phyloP scores from a whole-genome alignment of 2,113 vertebrate genomes.

The Callionymus lyra region DNA sequence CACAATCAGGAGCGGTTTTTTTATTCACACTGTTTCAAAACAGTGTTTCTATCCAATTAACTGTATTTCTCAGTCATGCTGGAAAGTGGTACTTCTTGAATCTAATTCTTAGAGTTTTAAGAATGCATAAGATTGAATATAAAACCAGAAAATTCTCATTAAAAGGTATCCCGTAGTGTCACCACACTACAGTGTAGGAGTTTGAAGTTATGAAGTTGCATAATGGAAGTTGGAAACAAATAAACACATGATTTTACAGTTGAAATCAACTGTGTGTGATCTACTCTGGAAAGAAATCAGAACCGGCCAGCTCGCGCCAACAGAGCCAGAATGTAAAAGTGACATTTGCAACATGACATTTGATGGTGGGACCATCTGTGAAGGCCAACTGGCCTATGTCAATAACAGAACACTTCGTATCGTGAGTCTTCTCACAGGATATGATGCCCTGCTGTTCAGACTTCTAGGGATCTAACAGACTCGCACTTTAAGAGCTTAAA shows the following conservation, averaged over 20 bases:
- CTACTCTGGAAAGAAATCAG: neutral
- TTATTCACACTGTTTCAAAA: too few species aligned
- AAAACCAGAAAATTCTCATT: constrained; percentile 28
- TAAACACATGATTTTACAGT: constrained; percentile 5
- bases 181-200: constrained; percentile 3
- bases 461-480: too few species aligned
- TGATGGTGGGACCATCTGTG: constrained; percentile 47
- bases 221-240: constrained; percentile 12
- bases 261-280: constrained; percentile 10
- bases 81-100: too few species aligned
- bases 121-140: constrained; percentile 20
- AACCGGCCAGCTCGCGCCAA: constrained; percentile 15
- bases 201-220: constrained; percentile 19
- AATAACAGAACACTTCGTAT: constrained; percentile 4
- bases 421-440: too few species aligned
- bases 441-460: too few species aligned
- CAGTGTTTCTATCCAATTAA: too few species aligned
- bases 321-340: constrained; percentile 35
- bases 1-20: too few species aligned
- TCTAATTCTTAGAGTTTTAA: neutral
- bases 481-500: too few species aligned
- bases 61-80: too few species aligned
- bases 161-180: constrained; percentile 14
- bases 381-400: constrained; percentile 38
- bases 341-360: constrained; percentile 56